These are phyloP conservation scores for Drosophila ustulata DNA, from an alignment of 2,888 invertebrate species.

Conservation along the genomic window DNA sequence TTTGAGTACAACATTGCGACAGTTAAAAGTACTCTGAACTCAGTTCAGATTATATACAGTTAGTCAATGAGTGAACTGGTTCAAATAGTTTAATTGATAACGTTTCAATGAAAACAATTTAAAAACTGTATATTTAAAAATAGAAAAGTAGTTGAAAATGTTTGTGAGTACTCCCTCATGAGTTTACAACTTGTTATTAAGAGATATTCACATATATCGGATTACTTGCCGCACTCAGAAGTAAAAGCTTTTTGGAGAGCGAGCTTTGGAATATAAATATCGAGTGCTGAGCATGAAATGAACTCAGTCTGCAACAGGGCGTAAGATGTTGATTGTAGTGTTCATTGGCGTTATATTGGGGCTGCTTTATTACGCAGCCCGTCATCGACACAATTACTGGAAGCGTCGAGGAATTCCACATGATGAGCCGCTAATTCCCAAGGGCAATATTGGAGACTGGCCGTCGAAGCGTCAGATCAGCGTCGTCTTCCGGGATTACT, in stretches of 20 bases:
- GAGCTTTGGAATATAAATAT: slow-evolving; percentile 45
- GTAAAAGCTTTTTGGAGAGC: slow-evolving; percentile 17
- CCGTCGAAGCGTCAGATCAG: slow-evolving; percentile 46
- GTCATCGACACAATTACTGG: slow-evolving; percentile 66
- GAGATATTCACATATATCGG: background rate
- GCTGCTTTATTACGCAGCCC: slow-evolving; percentile 52
- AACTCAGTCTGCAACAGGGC: slow-evolving; percentile 35
- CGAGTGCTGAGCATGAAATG: background rate
- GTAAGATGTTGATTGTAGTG: slow-evolving; percentile 57
- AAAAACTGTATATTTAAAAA: background rate
- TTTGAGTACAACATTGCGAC: background rate
- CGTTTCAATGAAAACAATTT: background rate
- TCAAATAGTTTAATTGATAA: background rate
- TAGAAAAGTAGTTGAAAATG: background rate
- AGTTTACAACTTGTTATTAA: too few species aligned
- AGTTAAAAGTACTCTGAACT: background rate
- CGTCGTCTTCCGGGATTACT: slow-evolving; percentile 56
- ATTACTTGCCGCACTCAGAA: background rate
- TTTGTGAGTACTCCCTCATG: background rate
- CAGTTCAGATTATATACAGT: background rate
- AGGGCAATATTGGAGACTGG: slow-evolving; percentile 71
- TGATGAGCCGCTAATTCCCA: slow-evolving; percentile 57
- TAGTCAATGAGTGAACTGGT: background rate
- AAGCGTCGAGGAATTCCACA: slow-evolving; percentile 67
- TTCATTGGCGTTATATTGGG: slow-evolving; percentile 42